phyloP scores from a whole-genome alignment of 2,888 invertebrate species.

The Catonia carolina region DNA sequence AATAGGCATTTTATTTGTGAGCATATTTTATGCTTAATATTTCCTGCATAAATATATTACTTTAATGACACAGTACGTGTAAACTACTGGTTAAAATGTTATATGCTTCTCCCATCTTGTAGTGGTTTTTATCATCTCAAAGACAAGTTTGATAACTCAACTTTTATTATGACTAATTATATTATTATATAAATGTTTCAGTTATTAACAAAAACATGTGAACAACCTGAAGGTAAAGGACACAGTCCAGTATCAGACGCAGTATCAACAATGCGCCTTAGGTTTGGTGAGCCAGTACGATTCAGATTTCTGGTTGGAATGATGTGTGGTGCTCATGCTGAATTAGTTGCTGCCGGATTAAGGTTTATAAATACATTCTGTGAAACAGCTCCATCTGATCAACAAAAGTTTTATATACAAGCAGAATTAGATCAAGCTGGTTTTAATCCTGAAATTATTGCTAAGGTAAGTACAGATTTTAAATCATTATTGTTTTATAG shows the following conservation, averaged over 20 bases:
- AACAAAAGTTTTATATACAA: conserved; percentile 71
- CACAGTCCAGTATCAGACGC: conserved; percentile 86
- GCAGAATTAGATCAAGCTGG: conserved; percentile 76
- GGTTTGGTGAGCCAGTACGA: conserved; percentile 83
- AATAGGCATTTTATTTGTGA: too few species aligned
- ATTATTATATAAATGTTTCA: too few species aligned
- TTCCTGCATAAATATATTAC: too few species aligned
- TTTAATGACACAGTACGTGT: too few species aligned
- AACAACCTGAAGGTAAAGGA: conserved; percentile 61
- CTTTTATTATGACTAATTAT: too few species aligned
- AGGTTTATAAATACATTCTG: conserved; percentile 79
- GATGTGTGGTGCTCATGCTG: conserved; percentile 63
- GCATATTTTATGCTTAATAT: too few species aligned
- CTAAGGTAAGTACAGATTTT: conserved; percentile 44
- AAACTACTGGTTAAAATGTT: too few species aligned
- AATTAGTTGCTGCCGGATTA: conserved; percentile 71
- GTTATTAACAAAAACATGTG: conserved; percentile 79
- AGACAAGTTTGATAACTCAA: too few species aligned
- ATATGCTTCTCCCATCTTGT: too few species aligned
- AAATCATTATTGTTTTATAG: too few species aligned
- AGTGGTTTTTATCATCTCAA: too few species aligned
- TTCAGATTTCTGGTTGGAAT: conserved; percentile 87
- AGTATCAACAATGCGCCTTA: conserved; percentile 73
- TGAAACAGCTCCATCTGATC: conserved; percentile 65
- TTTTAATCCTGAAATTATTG: conserved; percentile 52